Evolutionary conservation across 2,797 vertebrate genomes (phyloP).

Genomic region (Tenualosa ilisha): DNA sequence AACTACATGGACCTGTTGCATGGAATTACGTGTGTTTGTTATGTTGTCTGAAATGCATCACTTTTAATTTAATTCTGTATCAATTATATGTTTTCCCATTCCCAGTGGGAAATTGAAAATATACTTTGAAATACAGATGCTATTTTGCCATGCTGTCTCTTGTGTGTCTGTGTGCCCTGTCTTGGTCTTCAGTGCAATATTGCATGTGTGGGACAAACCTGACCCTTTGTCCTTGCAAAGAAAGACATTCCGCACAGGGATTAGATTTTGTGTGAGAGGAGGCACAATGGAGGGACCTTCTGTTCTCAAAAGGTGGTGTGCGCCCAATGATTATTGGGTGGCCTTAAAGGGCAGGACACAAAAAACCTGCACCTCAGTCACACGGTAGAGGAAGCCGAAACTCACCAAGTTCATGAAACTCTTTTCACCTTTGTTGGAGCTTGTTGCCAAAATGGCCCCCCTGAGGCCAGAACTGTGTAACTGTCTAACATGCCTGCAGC

Average conservation of each 20-base stretch:
- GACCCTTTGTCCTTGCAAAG: background rate
- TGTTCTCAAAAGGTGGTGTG: background rate
- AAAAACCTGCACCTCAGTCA: background rate
- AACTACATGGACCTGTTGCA: background rate
- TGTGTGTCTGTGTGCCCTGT: background rate
- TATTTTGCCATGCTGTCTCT: background rate
- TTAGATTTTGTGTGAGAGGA: background rate
- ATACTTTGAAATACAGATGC: slow-evolving; percentile 6
- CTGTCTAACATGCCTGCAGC: background rate
- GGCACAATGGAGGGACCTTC: background rate
- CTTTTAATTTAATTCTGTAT: background rate
- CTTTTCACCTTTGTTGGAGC: background rate
- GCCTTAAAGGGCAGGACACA: background rate
- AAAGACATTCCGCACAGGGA: background rate
- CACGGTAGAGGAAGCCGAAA: background rate
- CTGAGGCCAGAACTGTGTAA: background rate
- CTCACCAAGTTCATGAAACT: background rate
- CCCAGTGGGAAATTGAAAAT: background rate
- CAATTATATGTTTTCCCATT: background rate
- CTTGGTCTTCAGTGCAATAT: background rate
- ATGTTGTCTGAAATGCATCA: background rate
- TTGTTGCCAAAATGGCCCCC: background rate
- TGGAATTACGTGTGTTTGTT: background rate
- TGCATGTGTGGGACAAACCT: background rate
- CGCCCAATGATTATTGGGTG: background rate